These are phyloP conservation scores for Microctonus aethiopoides DNA, from an alignment of 2,888 invertebrate genomes.

Conservation along the genomic window DNA sequence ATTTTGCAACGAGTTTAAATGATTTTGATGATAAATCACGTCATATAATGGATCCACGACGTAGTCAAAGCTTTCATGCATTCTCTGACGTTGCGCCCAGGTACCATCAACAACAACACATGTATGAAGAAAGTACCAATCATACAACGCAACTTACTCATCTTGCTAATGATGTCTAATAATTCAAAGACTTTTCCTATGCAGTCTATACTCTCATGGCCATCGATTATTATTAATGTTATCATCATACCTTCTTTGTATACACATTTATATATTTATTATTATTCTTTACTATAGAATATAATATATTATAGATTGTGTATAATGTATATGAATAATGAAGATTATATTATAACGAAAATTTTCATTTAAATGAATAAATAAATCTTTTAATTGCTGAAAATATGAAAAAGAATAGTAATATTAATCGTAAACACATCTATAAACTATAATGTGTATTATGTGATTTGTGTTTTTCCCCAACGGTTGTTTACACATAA, in stretches of 20 bases:
- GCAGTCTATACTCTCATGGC: too few relatives aligned
- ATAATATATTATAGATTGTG: too few relatives aligned
- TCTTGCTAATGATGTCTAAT: slow-evolving; percentile 6
- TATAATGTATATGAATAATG: neutral
- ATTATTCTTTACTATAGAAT: too few relatives aligned
- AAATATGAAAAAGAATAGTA: neutral
- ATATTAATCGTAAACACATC: neutral
- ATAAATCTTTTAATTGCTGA: neutral
- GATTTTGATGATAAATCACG: neutral
- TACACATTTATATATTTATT: too few relatives aligned
- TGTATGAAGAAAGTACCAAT: neutral
- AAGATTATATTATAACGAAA: neutral
- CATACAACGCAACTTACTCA: slow-evolving; percentile 1
- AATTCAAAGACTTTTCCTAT: neutral
- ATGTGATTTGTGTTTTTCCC: neutral
- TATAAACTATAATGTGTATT: neutral
- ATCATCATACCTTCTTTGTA: too few relatives aligned
- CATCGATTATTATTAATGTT: neutral
- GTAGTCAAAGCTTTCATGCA: slow-evolving; percentile 6
- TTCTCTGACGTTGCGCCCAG: neutral
- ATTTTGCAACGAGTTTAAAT: neutral
- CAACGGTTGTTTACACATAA: neutral
- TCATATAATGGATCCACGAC: neutral
- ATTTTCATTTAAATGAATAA: neutral
- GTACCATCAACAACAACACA: neutral